Percentiles rank a stretch among this genome's conserved stretches.
Conservation (phyloP, 2,113 vertebrate genomes). For the Otolemur garnettii region DNA sequence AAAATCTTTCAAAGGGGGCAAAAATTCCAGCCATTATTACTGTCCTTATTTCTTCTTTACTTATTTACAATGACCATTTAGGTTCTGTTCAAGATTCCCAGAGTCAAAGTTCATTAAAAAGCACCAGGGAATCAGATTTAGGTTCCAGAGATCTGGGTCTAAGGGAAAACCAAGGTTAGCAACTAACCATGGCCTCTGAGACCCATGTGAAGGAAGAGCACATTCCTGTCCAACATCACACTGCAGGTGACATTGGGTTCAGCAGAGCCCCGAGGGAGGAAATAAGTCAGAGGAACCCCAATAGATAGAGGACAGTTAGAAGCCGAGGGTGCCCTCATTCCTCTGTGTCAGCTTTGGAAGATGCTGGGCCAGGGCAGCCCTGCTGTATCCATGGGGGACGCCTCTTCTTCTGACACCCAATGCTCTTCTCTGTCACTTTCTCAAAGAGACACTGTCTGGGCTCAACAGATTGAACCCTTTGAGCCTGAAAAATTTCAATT, state of each 20-base stretch:
- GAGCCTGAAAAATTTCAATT: background rate
- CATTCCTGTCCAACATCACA: background rate
- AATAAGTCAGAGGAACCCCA: background rate
- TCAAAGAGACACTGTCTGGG: background rate
- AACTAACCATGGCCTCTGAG: background rate
- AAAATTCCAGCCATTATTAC: background rate
- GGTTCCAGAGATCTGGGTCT: background rate
- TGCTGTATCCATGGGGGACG: background rate
- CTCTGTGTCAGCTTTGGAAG: background rate
- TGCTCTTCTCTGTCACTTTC: background rate
- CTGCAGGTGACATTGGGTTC: background rate
- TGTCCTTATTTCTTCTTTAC: background rate
- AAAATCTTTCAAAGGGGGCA: background rate
- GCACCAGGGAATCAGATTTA: background rate
- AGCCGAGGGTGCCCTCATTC: background rate
- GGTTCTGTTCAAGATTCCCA: background rate
- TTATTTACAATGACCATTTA: background rate
- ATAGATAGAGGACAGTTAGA: background rate
- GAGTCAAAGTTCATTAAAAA: background rate
- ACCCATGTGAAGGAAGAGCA: background rate
- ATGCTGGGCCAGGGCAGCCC: background rate
- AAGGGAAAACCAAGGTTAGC: background rate
- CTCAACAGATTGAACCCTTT: background rate
- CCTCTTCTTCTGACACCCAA: background rate
- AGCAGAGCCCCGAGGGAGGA: background rate